Evolutionary conservation across 2,797 vertebrate genomes (phyloP).

Genomic region (Hozukius guyotensis): DNA sequence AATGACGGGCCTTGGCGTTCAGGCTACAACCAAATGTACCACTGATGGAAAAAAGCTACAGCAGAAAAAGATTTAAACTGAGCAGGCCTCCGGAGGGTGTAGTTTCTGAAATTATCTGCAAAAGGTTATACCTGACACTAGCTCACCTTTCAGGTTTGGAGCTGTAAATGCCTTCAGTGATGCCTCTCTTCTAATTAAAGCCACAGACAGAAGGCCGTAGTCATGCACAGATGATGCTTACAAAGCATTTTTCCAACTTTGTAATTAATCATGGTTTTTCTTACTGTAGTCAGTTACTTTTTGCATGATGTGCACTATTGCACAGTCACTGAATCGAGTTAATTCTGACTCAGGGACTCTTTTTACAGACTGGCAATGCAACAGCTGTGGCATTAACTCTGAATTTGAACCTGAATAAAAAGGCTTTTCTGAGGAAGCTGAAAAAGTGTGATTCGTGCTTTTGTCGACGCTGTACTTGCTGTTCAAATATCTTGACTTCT

Average conservation of each 20-base stretch:
- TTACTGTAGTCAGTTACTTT: conserved; percentile 48
- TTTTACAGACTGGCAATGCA: conserved; percentile 63
- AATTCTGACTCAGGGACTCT: conserved; percentile 75
- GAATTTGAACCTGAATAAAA: conserved; percentile 72
- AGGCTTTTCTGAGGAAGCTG: conserved; percentile 67
- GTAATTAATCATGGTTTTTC: conserved; percentile 57
- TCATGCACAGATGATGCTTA: conserved; percentile 31
- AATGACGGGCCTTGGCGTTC: conserved; percentile 23
- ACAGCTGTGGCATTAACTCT: conserved; percentile 68
- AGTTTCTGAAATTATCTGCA: conserved; percentile 8
- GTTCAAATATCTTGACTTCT: background rate
- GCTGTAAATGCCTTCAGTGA: conserved; percentile 45
- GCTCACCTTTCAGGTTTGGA: conserved; percentile 25
- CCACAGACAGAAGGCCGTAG: conserved; percentile 16
- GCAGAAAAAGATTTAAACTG: conserved; percentile 3
- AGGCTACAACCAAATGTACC: conserved; percentile 40
- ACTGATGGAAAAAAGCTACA: conserved; percentile 6
- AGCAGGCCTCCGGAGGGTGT: conserved; percentile 1
- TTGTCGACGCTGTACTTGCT: background rate
- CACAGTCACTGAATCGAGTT: conserved; percentile 69
- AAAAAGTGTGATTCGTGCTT: conserved; percentile 45
- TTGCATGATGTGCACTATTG: conserved; percentile 70
- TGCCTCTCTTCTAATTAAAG: conserved; percentile 34
- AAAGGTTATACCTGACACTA: background rate
- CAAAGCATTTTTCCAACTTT: conserved; percentile 56